phyloP scores from a whole-genome alignment of 2,888 invertebrate genomes.

The Augiades crinisus region DNA sequence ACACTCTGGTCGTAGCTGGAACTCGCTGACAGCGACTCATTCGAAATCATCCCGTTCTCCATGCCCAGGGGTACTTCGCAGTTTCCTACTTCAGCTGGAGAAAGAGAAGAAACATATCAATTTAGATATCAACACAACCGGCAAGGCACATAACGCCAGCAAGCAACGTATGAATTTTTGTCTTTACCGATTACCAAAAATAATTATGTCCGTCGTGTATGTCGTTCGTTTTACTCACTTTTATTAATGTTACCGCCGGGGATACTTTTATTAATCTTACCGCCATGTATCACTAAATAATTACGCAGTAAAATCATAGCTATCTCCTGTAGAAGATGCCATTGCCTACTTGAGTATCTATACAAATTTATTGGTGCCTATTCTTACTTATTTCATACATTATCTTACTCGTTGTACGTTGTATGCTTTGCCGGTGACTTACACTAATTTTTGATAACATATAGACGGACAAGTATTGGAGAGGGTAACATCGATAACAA shows the following conservation, averaged over 20 bases:
- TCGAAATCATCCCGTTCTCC: slow-evolving; percentile 92
- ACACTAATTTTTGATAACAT: slow-evolving; percentile 11
- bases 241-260: too few species aligned
- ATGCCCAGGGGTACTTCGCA: slow-evolving; percentile 91
- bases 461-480: slow-evolving; percentile 3
- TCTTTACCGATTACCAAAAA: too few species aligned
- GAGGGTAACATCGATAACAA: slow-evolving; percentile 13
- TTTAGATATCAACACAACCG: not conserved
- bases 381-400: not conserved
- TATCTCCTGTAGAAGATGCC: too few species aligned
- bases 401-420: slow-evolving; percentile 7
- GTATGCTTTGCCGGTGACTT: slow-evolving; percentile 21
- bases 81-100: slow-evolving; percentile 79
- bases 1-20: slow-evolving; percentile 93
- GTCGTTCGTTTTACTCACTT: too few species aligned
- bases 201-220: too few species aligned
- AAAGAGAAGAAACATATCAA: slow-evolving; percentile 15
- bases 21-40: slow-evolving; percentile 92
- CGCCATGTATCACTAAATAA: too few species aligned
- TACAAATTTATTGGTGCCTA: not conserved
- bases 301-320: too few species aligned
- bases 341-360: not conserved
- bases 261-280: too few species aligned
- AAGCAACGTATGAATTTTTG: too few species aligned
- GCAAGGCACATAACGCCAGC: slow-evolving; percentile 20